These are phyloP conservation scores for Sebastes flavidus DNA, from an alignment of 2,797 vertebrate genomes.

Conservation along the genomic window DNA sequence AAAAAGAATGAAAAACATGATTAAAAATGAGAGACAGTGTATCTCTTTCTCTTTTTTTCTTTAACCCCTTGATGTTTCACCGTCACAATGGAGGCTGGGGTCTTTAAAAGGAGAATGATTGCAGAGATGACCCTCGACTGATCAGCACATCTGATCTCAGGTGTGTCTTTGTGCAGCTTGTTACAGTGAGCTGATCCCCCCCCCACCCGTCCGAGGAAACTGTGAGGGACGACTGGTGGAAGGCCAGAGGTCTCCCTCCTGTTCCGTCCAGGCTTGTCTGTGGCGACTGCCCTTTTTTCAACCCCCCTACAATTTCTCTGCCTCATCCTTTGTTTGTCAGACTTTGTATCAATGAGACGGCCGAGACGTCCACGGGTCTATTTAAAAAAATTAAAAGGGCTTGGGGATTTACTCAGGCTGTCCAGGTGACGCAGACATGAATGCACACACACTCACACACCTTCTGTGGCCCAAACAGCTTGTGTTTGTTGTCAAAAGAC, in stretches of 20 bases:
- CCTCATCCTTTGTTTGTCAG: conserved; percentile 72
- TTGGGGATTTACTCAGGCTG: conserved; percentile 37
- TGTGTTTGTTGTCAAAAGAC: conserved; percentile 77
- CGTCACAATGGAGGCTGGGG: conserved; percentile 31
- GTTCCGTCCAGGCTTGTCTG: conserved; percentile 72
- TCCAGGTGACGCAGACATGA: conserved; percentile 59
- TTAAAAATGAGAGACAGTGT: not conserved
- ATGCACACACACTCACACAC: conserved; percentile 30
- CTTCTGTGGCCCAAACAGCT: conserved; percentile 65
- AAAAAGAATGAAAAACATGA: not conserved
- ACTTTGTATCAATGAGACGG: conserved; percentile 51
- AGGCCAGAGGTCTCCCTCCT: conserved; percentile 62
- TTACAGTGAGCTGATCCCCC: conserved; percentile 51
- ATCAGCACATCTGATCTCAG: conserved; percentile 72
- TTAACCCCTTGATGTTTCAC: conserved; percentile 10
- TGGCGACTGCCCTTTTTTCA: conserved; percentile 69
- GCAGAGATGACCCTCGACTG: conserved; percentile 39
- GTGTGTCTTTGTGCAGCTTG: conserved; percentile 60
- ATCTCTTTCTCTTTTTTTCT: conserved; percentile 18
- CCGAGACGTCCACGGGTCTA: conserved; percentile 37
- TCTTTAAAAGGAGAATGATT: conserved; percentile 40
- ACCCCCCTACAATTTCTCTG: conserved; percentile 37
- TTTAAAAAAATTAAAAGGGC: conserved; percentile 64
- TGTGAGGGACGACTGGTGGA: conserved; percentile 37
- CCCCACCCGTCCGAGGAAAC: conserved; percentile 10